Conservation (phyloP, 2,113 vertebrate species). For the Myotis davidii region DNA sequence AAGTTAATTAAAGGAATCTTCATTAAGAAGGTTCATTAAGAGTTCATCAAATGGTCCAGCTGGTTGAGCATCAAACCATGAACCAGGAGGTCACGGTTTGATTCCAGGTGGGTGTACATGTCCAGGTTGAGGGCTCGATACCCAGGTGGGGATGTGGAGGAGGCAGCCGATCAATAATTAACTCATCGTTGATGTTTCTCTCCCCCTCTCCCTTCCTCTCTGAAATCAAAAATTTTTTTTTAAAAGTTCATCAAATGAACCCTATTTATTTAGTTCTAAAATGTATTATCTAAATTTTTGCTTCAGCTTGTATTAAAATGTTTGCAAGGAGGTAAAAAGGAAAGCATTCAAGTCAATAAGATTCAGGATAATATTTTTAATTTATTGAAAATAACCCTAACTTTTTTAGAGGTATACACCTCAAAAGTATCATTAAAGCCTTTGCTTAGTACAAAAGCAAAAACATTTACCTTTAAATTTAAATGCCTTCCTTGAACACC, state of each 20-base stretch:
- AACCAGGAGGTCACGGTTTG: no score
- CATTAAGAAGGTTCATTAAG: no score
- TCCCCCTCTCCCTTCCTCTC: no score
- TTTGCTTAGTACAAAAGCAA: not conserved
- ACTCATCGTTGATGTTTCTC: no score
- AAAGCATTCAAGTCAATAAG: not conserved
- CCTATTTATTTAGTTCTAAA: constrained; percentile 35
- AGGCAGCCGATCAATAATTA: no score
- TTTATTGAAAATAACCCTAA: not conserved
- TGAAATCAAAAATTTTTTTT: no score
- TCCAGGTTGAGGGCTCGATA: no score
- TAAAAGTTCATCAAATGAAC: not conserved
- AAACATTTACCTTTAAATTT: constrained; percentile 11
- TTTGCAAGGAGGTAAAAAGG: not conserved
- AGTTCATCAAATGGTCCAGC: no score
- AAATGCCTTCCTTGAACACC: constrained; percentile 32
- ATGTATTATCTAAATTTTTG: not conserved
- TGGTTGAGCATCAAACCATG: no score
- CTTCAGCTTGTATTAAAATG: constrained; percentile 1
- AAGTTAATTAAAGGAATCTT: constrained; percentile 4
- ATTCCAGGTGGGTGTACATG: no score
- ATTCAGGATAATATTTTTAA: not conserved
- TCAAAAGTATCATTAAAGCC: not conserved
- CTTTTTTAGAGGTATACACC: not conserved
- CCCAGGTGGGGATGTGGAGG: no score